Evolutionary conservation across 1,140 invertebrate species (phyloP).

Genomic region (Chironomus tepperi): DNA sequence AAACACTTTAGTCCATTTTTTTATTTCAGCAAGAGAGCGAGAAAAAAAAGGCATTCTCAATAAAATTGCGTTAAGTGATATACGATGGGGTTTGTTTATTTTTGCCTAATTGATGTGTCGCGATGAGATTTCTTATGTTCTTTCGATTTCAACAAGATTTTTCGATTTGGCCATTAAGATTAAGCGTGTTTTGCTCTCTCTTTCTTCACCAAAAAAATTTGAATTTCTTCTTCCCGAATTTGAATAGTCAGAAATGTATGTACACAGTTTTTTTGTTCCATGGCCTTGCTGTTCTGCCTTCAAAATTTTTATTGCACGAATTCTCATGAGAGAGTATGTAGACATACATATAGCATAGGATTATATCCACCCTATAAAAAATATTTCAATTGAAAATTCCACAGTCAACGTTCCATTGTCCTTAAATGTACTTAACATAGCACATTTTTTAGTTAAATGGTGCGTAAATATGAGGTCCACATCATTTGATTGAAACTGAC

Average conservation of each 20-base stretch:
- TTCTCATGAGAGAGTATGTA: too few species aligned
- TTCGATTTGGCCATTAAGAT: conserved; percentile 22
- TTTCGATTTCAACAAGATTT: conserved; percentile 18
- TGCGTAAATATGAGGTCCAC: neutral
- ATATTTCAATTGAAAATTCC: too few species aligned
- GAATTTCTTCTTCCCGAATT: too few species aligned
- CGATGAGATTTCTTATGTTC: conserved; percentile 11
- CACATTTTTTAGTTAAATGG: neutral
- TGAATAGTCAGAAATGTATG: too few species aligned
- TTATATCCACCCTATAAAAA: too few species aligned
- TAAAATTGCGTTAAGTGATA: conserved; percentile 9
- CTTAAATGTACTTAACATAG: neutral
- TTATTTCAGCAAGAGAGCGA: too few species aligned
- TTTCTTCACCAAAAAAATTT: neutral
- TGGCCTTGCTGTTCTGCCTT: neutral
- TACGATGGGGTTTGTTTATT: conserved; percentile 16
- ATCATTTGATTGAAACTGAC: neutral
- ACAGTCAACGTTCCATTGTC: too few species aligned
- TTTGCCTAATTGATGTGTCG: conserved; percentile 23
- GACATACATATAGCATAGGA: too few species aligned
- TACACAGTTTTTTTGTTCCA: neutral
- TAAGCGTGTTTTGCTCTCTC: neutral
- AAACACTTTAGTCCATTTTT: too few species aligned
- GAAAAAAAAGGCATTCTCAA: neutral
- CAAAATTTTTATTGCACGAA: neutral